phyloP scores from a whole-genome alignment of 2,888 invertebrate genomes.

The Caenorhabditis becei region DNA sequence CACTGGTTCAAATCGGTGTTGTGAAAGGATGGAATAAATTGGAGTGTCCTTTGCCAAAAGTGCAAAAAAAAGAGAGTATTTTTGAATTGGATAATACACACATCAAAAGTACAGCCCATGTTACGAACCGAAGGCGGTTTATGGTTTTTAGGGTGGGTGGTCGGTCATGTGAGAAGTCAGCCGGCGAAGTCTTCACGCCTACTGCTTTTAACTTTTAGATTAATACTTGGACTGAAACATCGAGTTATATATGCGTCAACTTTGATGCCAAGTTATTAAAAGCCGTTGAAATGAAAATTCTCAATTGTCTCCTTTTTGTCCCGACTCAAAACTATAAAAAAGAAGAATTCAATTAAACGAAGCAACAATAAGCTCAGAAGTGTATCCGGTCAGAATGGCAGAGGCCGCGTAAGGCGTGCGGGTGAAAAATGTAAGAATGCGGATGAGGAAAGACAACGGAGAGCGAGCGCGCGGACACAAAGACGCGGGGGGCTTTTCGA shows the following conservation, averaged over 20 bases:
- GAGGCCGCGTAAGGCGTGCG: conserved; percentile 15
- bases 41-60: conserved; percentile 1
- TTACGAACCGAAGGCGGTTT: too few species aligned
- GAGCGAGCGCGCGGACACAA: conserved; percentile 25
- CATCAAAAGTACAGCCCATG: too few species aligned
- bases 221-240: background rate
- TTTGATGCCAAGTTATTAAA: too few species aligned
- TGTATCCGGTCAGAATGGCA: conserved; percentile 1
- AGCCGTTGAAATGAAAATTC: too few species aligned
- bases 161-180: background rate
- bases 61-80: background rate
- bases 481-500: conserved; percentile 21
- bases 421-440: conserved; percentile 30
- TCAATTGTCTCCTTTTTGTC: too few species aligned
- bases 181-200: background rate
- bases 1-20: background rate
- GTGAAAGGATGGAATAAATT: conserved; percentile 4
- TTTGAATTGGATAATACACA: background rate
- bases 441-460: conserved; percentile 27
- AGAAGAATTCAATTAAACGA: background rate
- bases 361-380: background rate
- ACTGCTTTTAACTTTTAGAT: background rate
- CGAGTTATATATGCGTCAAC: background rate
- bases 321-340: too few species aligned
- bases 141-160: background rate